Percentiles rank a stretch among this genome's conserved stretches.
phyloP scores from a whole-genome alignment of 2,797 vertebrate genomes.

The Karalla daura region DNA sequence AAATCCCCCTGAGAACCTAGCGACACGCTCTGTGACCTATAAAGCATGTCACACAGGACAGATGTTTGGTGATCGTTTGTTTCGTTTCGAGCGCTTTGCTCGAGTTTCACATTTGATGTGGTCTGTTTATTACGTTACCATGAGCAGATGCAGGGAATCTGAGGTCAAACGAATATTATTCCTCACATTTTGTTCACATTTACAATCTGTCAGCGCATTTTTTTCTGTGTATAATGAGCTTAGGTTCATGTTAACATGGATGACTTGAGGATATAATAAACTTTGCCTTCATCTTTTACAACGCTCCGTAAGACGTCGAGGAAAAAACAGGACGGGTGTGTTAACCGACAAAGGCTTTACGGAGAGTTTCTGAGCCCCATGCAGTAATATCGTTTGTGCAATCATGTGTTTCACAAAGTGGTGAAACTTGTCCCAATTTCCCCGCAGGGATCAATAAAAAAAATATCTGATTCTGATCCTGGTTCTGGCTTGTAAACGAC shows the following conservation, averaged over 20 bases:
- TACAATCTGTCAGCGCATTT: neutral
- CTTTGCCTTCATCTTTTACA: neutral
- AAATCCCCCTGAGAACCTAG: neutral
- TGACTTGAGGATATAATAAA: neutral
- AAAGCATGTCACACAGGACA: slow-evolving; percentile 14
- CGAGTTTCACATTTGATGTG: slow-evolving; percentile 12
- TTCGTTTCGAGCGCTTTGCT: slow-evolving; percentile 10
- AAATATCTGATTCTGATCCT: no score
- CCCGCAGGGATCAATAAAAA: no score
- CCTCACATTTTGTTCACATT: slow-evolving; percentile 11
- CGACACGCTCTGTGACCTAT: neutral
- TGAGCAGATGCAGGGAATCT: slow-evolving; percentile 1
- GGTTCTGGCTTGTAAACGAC: no score
- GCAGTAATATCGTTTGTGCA: no score
- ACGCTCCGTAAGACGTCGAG: no score
- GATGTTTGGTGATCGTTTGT: slow-evolving; percentile 19
- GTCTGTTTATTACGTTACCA: neutral
- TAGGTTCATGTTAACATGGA: neutral
- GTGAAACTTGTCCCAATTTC: no score
- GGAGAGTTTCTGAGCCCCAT: no score
- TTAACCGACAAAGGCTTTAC: no score
- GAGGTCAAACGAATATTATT: neutral
- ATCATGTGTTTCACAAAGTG: no score
- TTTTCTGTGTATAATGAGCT: neutral
- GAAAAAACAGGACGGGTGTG: no score